Evolutionary conservation across 2,113 vertebrate species (phyloP).

Genomic region (Sclerurus mexicanus): DNA sequence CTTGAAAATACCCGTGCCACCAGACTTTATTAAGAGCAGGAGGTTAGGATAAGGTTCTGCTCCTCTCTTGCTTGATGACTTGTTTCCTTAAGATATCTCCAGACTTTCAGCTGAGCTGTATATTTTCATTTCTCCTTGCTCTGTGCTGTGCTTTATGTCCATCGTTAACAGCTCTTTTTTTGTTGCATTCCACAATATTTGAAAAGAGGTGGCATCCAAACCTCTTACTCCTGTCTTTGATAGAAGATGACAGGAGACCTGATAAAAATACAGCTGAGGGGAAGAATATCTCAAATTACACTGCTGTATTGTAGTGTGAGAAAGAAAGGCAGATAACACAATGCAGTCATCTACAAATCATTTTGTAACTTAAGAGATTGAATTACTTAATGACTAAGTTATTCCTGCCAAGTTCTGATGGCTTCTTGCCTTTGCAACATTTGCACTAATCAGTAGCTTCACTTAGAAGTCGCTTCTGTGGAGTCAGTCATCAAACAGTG

Average conservation of each 20-base stretch:
- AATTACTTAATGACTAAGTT: constrained; percentile 7
- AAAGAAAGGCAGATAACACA: neutral
- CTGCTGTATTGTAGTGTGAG: neutral
- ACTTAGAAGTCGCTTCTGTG: neutral
- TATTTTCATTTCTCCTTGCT: neutral
- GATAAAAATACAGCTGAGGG: neutral
- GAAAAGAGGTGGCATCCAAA: neutral
- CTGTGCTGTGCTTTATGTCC: neutral
- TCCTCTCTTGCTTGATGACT: neutral
- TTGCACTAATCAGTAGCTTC: neutral
- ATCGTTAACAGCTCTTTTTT: neutral
- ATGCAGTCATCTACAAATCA: neutral
- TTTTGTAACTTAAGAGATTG: neutral
- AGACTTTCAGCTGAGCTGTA: neutral
- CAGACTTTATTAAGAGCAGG: neutral
- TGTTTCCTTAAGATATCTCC: neutral
- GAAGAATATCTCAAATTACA: neutral
- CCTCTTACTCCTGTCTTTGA: neutral
- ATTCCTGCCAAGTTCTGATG: neutral
- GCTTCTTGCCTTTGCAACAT: neutral
- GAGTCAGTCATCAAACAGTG: neutral
- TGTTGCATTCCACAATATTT: neutral
- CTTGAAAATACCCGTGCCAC: neutral
- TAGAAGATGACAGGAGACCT: neutral
- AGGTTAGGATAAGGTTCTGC: neutral